Conservation (phyloP, 2,113 vertebrate genomes). For the Phaethon lepturus region DNA sequence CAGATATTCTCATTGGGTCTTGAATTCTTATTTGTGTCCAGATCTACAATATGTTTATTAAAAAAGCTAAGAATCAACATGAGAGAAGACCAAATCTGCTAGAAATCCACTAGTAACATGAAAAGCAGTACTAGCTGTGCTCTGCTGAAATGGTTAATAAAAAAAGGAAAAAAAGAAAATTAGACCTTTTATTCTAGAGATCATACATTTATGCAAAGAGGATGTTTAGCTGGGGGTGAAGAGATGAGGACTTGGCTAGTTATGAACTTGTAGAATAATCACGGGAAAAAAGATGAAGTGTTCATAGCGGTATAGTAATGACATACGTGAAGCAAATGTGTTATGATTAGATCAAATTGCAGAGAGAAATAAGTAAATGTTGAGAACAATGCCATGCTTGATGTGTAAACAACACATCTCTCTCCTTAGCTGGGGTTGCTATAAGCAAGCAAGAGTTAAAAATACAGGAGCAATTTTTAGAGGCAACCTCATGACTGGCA, state of each 20-base stretch:
- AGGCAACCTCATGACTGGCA: conserved; percentile 88
- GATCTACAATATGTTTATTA: neutral
- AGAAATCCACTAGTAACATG: neutral
- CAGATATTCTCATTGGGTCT: conserved; percentile 32
- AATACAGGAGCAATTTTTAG: conserved; percentile 78
- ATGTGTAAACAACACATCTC: conserved; percentile 39
- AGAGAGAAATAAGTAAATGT: conserved; percentile 19
- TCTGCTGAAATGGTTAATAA: conserved; percentile 57
- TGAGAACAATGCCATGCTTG: neutral
- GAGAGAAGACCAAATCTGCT: neutral
- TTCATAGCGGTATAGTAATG: conserved; percentile 46
- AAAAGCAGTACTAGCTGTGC: neutral
- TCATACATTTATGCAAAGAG: conserved; percentile 43
- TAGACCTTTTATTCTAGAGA: conserved; percentile 61
- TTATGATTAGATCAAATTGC: conserved; percentile 62
- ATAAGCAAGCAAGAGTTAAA: conserved; percentile 81
- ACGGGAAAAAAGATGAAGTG: conserved; percentile 30
- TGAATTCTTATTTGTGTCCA: conserved; percentile 16
- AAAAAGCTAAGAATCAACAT: neutral
- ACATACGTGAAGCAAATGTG: conserved; percentile 49
- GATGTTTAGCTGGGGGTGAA: conserved; percentile 60
- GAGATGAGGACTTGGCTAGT: conserved; percentile 54
- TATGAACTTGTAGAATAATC: conserved; percentile 61
- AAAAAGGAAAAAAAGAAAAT: conserved; percentile 55
- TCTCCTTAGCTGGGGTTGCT: neutral